phyloP scores from a whole-genome alignment of 2,113 vertebrate genomes.

The Mola mola region DNA sequence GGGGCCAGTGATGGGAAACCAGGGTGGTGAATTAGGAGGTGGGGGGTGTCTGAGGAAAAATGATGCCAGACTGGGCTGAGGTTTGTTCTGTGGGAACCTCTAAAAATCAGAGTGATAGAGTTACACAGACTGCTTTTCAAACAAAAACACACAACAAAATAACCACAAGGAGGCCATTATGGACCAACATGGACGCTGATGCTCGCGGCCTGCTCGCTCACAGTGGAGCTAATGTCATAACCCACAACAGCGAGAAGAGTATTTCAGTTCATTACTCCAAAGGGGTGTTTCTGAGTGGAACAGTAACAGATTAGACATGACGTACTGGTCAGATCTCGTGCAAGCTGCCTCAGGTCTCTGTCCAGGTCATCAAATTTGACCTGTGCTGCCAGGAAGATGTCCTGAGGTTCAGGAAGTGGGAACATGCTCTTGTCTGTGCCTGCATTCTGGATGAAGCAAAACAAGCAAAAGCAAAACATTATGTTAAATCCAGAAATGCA shows the following conservation, averaged over 20 bases:
- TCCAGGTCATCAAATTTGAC: slow-evolving; percentile 94
- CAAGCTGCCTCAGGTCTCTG: slow-evolving; percentile 89
- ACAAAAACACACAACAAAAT: slow-evolving; percentile 70
- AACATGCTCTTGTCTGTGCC: slow-evolving; percentile 91
- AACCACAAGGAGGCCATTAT: slow-evolving; percentile 59
- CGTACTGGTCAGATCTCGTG: slow-evolving; percentile 90
- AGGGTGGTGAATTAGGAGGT: slow-evolving; percentile 41
- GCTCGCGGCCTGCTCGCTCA: slow-evolving; percentile 17
- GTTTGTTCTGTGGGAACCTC: slow-evolving; percentile 62
- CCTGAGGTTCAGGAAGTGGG: slow-evolving; percentile 94
- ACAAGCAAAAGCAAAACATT: not conserved
- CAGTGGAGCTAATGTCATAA: slow-evolving; percentile 4
- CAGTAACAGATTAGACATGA: not conserved
- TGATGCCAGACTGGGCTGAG: slow-evolving; percentile 59
- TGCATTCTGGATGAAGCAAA: slow-evolving; percentile 81
- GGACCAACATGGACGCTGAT: slow-evolving; percentile 30
- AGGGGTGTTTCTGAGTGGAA: not conserved
- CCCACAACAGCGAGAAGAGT: slow-evolving; percentile 6
- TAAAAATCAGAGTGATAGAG: slow-evolving; percentile 61
- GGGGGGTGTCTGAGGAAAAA: slow-evolving; percentile 51
- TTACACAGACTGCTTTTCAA: slow-evolving; percentile 61
- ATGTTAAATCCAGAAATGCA: too few relatives aligned
- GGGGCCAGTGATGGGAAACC: slow-evolving; percentile 63
- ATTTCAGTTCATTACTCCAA: slow-evolving; percentile 11
- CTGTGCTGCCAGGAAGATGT: slow-evolving; percentile 94